These are phyloP conservation scores for Nebria ingens DNA, from an alignment of 1,140 invertebrate species.

Conservation along the genomic window DNA sequence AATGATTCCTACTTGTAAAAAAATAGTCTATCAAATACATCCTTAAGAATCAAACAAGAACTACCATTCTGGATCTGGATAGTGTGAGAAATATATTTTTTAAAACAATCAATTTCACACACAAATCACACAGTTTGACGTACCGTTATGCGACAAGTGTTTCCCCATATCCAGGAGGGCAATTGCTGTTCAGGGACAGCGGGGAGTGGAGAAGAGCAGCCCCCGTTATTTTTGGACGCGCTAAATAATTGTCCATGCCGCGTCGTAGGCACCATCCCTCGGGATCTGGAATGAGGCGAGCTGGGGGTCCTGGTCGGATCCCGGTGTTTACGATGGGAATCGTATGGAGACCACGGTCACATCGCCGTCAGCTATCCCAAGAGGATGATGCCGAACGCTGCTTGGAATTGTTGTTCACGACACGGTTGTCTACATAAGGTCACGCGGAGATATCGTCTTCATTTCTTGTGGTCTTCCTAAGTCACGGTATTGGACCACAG, in stretches of 20 bases:
- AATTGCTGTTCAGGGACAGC: no score
- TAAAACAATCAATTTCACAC: neutral
- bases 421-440: neutral
- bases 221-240: neutral
- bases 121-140: neutral
- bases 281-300: neutral
- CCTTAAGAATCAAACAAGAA: no score
- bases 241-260: conserved; percentile 16
- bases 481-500: no score
- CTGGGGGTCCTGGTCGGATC: neutral
- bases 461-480: no score
- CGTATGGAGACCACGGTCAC: conserved; percentile 13
- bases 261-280: conserved; percentile 12
- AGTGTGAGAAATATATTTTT: no score
- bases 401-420: neutral
- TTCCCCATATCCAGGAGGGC: neutral
- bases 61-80: no score
- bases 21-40: no score
- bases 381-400: conserved; percentile 11
- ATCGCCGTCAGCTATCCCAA: conserved; percentile 5
- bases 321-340: conserved; percentile 17
- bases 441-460: no score
- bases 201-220: no score
- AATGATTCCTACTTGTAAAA: no score
- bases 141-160: neutral